Evolutionary conservation across 2,113 vertebrate species (phyloP).

Genomic region (Zapornia atra): DNA sequence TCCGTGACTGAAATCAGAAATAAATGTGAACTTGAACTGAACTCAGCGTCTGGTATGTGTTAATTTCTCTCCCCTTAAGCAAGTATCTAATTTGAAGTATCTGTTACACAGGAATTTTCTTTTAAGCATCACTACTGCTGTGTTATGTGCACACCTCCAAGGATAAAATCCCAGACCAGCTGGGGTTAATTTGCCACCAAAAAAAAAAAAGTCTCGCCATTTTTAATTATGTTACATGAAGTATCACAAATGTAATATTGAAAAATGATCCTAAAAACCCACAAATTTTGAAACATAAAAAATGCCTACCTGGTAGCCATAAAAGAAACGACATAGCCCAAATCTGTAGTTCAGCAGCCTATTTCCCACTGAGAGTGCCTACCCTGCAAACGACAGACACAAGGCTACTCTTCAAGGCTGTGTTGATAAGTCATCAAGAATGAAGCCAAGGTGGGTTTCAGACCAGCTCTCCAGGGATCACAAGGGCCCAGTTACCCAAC

Average conservation of each 20-base stretch:
- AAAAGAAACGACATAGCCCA: conserved; percentile 29
- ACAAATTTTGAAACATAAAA: conserved; percentile 58
- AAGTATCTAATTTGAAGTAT: conserved; percentile 71
- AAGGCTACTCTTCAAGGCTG: neutral
- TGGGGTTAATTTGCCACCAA: conserved; percentile 49
- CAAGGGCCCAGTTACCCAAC: too few species aligned
- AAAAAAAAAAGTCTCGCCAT: conserved; percentile 8
- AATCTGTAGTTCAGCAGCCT: neutral
- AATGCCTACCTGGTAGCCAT: conserved; percentile 38
- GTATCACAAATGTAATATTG: conserved; percentile 44
- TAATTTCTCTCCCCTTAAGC: conserved; percentile 73
- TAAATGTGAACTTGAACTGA: conserved; percentile 77
- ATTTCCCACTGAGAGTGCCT: neutral
- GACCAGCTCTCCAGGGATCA: neutral
- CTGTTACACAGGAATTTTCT: conserved; percentile 64
- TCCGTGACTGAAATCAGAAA: conserved; percentile 66
- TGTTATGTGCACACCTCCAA: conserved; percentile 50
- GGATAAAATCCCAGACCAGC: conserved; percentile 50
- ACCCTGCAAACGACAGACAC: neutral
- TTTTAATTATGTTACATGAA: conserved; percentile 67
- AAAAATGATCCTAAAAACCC: conserved; percentile 51
- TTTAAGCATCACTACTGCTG: conserved; percentile 27
- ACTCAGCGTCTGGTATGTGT: conserved; percentile 63
- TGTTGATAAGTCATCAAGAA: neutral
- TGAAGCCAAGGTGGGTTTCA: neutral